A percentile compares a stretch with the other conserved stretches of the same genome.
Conservation (phyloP, 2,113 vertebrate genomes). For the Lepidothrix coronata region DNA sequence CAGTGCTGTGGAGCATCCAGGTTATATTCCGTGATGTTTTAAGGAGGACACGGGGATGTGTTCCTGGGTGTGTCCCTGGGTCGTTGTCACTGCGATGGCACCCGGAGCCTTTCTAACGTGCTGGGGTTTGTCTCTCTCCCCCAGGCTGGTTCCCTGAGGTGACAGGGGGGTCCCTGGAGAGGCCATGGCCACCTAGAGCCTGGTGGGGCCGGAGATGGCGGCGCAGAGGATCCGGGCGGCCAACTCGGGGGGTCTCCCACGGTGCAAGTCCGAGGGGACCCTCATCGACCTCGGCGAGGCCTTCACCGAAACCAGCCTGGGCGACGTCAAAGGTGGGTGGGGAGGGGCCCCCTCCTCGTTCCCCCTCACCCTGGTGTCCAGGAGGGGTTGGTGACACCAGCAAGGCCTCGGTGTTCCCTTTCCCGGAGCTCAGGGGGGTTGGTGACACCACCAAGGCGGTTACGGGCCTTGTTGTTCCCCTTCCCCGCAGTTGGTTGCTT, state of each 20-base stretch:
- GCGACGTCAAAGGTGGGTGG: constrained; percentile 87
- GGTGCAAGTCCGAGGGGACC: constrained; percentile 93
- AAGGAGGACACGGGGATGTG: not conserved
- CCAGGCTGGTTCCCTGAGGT: not conserved
- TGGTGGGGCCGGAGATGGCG: constrained; percentile 75
- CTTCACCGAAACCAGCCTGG: constrained; percentile 82
- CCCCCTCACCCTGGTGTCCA: not conserved
- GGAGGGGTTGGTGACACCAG: not conserved
- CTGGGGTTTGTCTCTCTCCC: not conserved
- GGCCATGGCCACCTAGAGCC: constrained; percentile 45
- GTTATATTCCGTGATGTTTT: rapidly evolving
- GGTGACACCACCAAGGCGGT: not conserved
- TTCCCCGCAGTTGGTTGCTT: rapidly evolving
- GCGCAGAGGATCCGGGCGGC: constrained; percentile 91
- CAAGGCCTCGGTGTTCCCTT: not conserved
- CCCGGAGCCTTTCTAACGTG: not conserved
- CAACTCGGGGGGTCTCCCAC: constrained; percentile 83
- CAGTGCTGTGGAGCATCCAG: not conserved
- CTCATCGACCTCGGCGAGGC: constrained; percentile 88
- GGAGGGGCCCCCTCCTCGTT: rapidly evolving
- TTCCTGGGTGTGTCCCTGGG: too few relatives aligned
- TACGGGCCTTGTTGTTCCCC: not conserved
- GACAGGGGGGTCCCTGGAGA: rapidly evolving
- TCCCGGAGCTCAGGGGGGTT: not conserved
- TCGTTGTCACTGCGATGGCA: too few relatives aligned